phyloP scores from a whole-genome alignment of 2,797 vertebrate genomes.

The Molossus molossus region DNA sequence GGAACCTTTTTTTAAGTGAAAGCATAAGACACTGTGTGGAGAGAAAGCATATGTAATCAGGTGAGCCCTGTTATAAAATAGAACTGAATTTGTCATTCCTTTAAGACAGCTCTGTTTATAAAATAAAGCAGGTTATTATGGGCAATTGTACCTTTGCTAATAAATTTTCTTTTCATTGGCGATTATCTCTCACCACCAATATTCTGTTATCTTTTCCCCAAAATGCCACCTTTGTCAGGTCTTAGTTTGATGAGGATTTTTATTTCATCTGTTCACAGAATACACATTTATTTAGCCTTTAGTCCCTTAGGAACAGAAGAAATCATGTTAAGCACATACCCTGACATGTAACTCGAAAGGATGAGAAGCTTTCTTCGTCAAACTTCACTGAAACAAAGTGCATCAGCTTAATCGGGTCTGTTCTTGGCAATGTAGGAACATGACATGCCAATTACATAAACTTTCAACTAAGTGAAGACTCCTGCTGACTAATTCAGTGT shows the following conservation, averaged over 20 bases:
- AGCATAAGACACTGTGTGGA: slow-evolving; percentile 17
- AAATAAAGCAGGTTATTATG: background rate
- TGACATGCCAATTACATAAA: slow-evolving; percentile 97
- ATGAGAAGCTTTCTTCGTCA: slow-evolving; percentile 88
- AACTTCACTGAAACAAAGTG: slow-evolving; percentile 95
- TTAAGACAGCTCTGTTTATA: background rate
- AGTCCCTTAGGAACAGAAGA: slow-evolving; percentile 74
- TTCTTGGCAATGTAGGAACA: slow-evolving; percentile 92
- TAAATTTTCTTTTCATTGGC: slow-evolving; percentile 42
- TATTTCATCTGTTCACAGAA: slow-evolving; percentile 49
- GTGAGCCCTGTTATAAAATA: slow-evolving; percentile 64
- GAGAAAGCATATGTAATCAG: slow-evolving; percentile 43
- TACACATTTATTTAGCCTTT: slow-evolving; percentile 18
- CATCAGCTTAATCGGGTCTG: slow-evolving; percentile 95
- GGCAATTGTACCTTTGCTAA: slow-evolving; percentile 10
- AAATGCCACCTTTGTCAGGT: slow-evolving; percentile 33
- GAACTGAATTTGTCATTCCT: slow-evolving; percentile 41
- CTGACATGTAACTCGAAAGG: slow-evolving; percentile 81
- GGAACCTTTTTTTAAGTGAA: slow-evolving; percentile 60
- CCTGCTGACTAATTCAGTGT: slow-evolving; percentile 97
- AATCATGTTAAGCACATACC: slow-evolving; percentile 79
- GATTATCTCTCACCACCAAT: slow-evolving; percentile 12
- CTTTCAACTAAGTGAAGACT: slow-evolving; percentile 94
- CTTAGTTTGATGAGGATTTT: slow-evolving; percentile 56
- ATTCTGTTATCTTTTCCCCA: background rate